Evolutionary conservation across 2,888 invertebrate species (phyloP).

Genomic region (Eudemis profundana): DNA sequence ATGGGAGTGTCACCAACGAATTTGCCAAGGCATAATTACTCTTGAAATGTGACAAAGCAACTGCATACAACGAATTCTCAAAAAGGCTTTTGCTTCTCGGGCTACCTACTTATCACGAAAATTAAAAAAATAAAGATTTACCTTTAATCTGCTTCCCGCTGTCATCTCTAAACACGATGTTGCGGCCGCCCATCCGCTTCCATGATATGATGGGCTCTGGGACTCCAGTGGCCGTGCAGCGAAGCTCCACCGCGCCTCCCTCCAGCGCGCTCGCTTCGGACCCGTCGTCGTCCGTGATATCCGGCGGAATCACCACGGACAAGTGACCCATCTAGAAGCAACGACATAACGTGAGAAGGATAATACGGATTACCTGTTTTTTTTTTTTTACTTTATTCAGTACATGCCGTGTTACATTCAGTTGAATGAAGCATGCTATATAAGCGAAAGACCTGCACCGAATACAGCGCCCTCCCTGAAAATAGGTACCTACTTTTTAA

Average conservation of each 20-base stretch:
- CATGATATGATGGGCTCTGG: constrained; percentile 92
- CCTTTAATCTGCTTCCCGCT: constrained; percentile 88
- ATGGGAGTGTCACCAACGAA: too few species aligned
- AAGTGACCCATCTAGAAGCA: constrained; percentile 91
- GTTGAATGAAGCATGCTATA: too few species aligned
- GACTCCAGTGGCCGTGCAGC: constrained; percentile 92
- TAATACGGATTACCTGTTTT: not conserved
- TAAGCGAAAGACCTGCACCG: too few species aligned
- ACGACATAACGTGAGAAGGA: constrained; percentile 23
- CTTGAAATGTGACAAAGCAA: too few species aligned
- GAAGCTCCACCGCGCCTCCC: constrained; percentile 90
- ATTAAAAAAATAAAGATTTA: constrained; percentile 56
- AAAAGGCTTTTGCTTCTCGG: too few species aligned
- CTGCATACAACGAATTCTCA: too few species aligned
- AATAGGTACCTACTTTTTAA: too few species aligned
- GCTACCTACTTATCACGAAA: too few species aligned
- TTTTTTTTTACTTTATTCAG: too few species aligned
- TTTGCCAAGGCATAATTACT: too few species aligned
- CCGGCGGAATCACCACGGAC: constrained; percentile 94
- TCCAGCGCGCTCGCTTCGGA: constrained; percentile 91
- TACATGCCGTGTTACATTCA: too few species aligned
- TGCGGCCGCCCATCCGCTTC: constrained; percentile 91
- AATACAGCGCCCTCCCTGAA: too few species aligned
- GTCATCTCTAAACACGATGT: constrained; percentile 90
- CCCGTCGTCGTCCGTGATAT: constrained; percentile 87